Base-by-base conservation (phyloP, 2,888 invertebrate genomes). In the Epistrophella euchroma region DNA sequence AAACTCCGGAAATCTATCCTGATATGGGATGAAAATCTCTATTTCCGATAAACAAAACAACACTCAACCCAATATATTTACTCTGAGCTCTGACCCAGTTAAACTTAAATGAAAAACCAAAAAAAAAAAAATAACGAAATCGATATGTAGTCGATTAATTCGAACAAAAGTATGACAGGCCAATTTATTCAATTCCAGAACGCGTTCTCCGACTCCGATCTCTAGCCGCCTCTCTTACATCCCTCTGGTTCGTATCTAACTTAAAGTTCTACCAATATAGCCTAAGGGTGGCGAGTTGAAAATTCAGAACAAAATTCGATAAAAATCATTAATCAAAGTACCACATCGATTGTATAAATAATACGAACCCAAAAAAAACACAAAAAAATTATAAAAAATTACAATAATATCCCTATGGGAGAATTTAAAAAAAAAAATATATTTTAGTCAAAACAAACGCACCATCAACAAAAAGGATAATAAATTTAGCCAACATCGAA, bases 311-410 rank as follows among this genome's bases (percentile, higher is more conserved):
- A n/a, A 32, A 50, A 64, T 32, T 40, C 66, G 32, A 52, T 75
- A 17, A 50, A 76, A 76, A 77, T 85, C 76, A 85, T 85, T 85
- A 76, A 85, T 85, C 85, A 85, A 66, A 73, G 37, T 47, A 43
- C 75, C 76, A 80, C 66, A 71, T 80, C 60, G 60, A 85, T 55
- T 56, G 60, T 43, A 28, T 52, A 60, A 73, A 58, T 68, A 68
- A 15, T 13, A 15, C 25, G 7, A 15, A 25, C 25, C 15, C 7
- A 25, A 52, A 15, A 68, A 56, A 52, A 66, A 5, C 50, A 76
- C 4, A 17, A 45, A 32, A 45, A 45, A 4, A 25, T 22, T 40
- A 22, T 22, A 37, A 76, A 58, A 72, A 82, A 76, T 71, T 75
- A 75, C 64, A 70, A 35, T 66, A 77, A 56, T 32, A 64, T 25